These are phyloP conservation scores for Trissoscelio sp. DNA, from an alignment of 2,888 invertebrate genomes.

Conservation along the genomic window DNA sequence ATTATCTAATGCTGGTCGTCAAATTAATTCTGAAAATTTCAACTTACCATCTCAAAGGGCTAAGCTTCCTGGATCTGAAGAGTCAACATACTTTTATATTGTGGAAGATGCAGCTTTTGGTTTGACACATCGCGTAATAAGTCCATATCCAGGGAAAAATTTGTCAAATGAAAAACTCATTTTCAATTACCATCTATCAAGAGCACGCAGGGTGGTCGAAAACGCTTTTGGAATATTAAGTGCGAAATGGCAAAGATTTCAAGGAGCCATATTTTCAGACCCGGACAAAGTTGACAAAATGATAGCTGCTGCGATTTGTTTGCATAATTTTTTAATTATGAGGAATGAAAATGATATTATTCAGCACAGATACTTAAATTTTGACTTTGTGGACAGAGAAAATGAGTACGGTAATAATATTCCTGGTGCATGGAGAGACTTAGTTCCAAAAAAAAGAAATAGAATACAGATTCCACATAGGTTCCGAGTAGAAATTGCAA, in stretches of 20 bases:
- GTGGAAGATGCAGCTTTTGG: constrained; percentile 44
- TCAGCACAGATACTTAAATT: neutral
- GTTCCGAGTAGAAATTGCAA: neutral
- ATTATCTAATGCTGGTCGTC: neutral
- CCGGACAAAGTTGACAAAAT: constrained; percentile 39
- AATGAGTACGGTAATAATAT: neutral
- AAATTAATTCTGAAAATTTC: constrained; percentile 11
- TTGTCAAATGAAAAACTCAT: constrained; percentile 25
- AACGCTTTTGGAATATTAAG: constrained; percentile 56
- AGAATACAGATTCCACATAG: neutral
- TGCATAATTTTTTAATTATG: constrained; percentile 45
- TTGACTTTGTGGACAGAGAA: constrained; percentile 8
- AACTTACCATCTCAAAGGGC: neutral
- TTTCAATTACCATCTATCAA: constrained; percentile 59
- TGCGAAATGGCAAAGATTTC: constrained; percentile 43
- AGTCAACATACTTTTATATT: constrained; percentile 33
- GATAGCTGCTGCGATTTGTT: constrained; percentile 28
- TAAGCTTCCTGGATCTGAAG: constrained; percentile 27
- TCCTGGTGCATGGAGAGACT: neutral
- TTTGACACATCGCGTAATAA: constrained; percentile 28
- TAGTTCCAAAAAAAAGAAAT: neutral
- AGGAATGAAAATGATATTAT: constrained; percentile 1
- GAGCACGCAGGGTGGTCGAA: constrained; percentile 53
- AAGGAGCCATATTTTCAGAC: constrained; percentile 9
- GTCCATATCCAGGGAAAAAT: constrained; percentile 42